Evolutionary conservation across 2,797 vertebrate species (phyloP).

Genomic region (Danio kyathit): DNA sequence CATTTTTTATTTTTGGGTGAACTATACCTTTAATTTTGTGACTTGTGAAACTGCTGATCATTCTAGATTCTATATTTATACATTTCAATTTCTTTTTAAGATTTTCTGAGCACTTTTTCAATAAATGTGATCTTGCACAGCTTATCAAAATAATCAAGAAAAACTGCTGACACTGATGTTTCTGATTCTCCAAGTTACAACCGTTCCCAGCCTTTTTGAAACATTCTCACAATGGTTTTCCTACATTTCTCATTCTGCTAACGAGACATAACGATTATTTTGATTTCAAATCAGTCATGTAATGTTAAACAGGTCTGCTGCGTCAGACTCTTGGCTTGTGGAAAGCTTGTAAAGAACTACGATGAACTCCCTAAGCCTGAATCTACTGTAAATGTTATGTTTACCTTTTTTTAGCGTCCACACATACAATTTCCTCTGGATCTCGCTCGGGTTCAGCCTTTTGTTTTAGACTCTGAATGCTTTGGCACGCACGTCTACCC

Average conservation of each 20-base stretch:
- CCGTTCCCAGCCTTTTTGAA: not conserved
- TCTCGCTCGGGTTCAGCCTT: not conserved
- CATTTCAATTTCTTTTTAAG: too few species aligned
- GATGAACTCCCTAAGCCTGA: constrained; percentile 9
- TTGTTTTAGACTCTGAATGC: constrained; percentile 39
- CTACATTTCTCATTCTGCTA: not conserved
- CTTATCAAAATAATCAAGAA: not conserved
- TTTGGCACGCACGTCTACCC: constrained; percentile 23
- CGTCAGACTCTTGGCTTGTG: constrained; percentile 11
- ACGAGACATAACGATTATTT: not conserved
- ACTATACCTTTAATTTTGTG: too few species aligned
- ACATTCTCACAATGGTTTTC: not conserved
- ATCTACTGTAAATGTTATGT: constrained; percentile 49
- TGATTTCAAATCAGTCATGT: not conserved
- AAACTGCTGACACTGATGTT: not conserved
- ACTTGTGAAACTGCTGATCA: too few species aligned
- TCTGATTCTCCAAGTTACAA: not conserved
- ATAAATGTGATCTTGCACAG: not conserved
- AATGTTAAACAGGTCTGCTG: not conserved
- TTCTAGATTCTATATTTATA: too few species aligned
- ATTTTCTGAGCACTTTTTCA: not conserved
- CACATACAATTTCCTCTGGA: constrained; percentile 48
- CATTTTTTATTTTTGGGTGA: too few species aligned
- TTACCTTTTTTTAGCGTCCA: constrained; percentile 41
- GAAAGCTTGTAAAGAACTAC: constrained; percentile 2